A percentile compares a stretch with the other conserved stretches of the same genome.
phyloP scores from a whole-genome alignment of 2,797 vertebrate species.

The Chaetophractus vellerosus region DNA sequence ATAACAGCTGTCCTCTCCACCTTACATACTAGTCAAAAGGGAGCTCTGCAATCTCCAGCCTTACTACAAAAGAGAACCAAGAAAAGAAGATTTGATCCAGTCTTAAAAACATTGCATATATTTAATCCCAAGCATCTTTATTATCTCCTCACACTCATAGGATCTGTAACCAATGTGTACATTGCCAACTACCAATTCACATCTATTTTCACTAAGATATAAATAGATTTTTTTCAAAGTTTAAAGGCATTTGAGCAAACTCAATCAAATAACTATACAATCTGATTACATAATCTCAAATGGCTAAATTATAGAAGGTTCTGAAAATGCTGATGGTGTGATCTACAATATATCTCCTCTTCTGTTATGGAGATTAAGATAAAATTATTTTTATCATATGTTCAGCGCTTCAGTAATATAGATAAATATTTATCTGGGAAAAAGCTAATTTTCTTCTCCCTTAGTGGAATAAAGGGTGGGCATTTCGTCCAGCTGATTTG shows the following conservation, averaged over 20 bases:
- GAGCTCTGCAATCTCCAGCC: background rate
- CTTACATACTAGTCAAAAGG: background rate
- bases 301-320: background rate
- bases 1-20: background rate
- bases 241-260: background rate
- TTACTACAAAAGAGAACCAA: background rate
- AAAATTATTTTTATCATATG: background rate
- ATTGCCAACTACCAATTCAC: background rate
- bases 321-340: background rate
- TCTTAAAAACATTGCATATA: too few relatives aligned
- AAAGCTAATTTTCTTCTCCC: conserved; percentile 17
- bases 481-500: conserved; percentile 61
- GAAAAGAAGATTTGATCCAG: background rate
- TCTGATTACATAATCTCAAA: background rate
- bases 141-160: background rate
- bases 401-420: background rate
- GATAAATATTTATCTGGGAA: background rate
- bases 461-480: background rate
- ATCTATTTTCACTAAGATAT: background rate
- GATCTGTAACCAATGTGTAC: background rate
- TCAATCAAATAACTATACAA: background rate
- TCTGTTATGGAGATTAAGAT: background rate
- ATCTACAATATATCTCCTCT: background rate
- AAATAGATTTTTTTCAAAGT: background rate
- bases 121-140: background rate